These are phyloP conservation scores for Melitaea athalia DNA, from an alignment of 2,888 invertebrate species.

Conservation along the genomic window DNA sequence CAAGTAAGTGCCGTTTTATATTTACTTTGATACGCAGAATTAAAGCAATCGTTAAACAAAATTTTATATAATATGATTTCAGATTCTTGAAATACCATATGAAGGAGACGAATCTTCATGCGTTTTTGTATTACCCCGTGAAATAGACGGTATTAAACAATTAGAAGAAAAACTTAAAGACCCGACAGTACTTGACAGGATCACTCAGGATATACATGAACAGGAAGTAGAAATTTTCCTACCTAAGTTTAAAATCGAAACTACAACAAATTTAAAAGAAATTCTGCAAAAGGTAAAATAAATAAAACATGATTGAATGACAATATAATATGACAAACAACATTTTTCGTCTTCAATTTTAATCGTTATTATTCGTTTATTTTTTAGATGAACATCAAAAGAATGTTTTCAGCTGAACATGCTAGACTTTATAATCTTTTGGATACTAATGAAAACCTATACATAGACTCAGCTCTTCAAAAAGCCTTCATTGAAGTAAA, in stretches of 20 bases:
- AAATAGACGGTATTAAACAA: conserved; percentile 83
- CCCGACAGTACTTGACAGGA: conserved; percentile 61
- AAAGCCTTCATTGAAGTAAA: background rate
- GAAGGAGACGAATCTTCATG: conserved; percentile 85
- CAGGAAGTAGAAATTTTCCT: conserved; percentile 84
- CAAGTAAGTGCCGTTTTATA: conserved; percentile 52
- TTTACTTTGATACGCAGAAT: background rate
- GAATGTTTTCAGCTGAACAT: conserved; percentile 49
- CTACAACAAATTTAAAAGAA: conserved; percentile 83
- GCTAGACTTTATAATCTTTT: conserved; percentile 87
- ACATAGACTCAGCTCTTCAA: conserved; percentile 73
- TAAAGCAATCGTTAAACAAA: background rate
- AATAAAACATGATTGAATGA: background rate
- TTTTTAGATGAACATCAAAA: conserved; percentile 45
- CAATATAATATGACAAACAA: too few relatives aligned
- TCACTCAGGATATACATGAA: conserved; percentile 62
- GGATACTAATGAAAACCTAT: conserved; percentile 65
- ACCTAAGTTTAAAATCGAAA: conserved; percentile 91
- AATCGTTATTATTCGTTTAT: too few relatives aligned
- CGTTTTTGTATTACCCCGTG: conserved; percentile 88
- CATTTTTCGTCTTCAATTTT: too few relatives aligned
- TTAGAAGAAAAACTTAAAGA: conserved; percentile 83
- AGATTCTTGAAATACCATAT: conserved; percentile 89
- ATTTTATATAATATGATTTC: conserved; percentile 32
- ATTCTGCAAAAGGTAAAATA: conserved; percentile 83